These are phyloP conservation scores for Chymomyza amoena DNA, from an alignment of 2,888 invertebrate species.

Conservation along the genomic window DNA sequence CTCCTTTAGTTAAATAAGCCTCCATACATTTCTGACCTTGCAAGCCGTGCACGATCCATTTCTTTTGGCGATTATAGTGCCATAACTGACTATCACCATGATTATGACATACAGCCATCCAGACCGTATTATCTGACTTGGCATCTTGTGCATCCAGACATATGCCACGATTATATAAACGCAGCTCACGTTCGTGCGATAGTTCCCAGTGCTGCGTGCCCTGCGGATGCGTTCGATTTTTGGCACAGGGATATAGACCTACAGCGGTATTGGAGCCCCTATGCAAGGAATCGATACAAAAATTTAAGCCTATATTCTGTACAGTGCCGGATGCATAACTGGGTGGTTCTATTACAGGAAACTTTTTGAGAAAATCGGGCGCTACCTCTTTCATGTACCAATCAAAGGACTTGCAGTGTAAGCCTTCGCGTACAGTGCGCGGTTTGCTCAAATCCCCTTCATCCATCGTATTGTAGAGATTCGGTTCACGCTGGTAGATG, in stretches of 20 bases:
- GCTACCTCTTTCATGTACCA: constrained; percentile 96
- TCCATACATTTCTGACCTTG: constrained; percentile 87
- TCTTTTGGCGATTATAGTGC: constrained; percentile 85
- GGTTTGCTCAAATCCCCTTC: constrained; percentile 90
- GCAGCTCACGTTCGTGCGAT: constrained; percentile 67
- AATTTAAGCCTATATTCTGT: constrained; percentile 80
- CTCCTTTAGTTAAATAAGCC: constrained; percentile 81
- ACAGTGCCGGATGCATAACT: constrained; percentile 90
- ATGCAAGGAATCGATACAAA: constrained; percentile 86
- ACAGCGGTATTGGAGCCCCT: constrained; percentile 74
- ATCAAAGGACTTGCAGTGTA: constrained; percentile 92
- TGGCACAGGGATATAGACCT: constrained; percentile 61
- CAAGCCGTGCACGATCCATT: constrained; percentile 70
- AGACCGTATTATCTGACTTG: constrained; percentile 84
- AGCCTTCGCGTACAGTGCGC: constrained; percentile 84
- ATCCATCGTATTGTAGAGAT: constrained; percentile 84
- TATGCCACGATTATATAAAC: constrained; percentile 82
- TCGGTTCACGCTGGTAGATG: constrained; percentile 87
- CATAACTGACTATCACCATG: constrained; percentile 95
- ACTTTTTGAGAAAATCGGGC: constrained; percentile 90
- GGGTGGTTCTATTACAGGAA: constrained; percentile 91
- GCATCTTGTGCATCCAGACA: constrained; percentile 92
- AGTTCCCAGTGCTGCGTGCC: constrained; percentile 65
- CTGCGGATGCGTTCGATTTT: constrained; percentile 53
- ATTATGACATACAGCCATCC: constrained; percentile 91